These are phyloP conservation scores for Acanthosepion lycidas DNA, from an alignment of 2,888 invertebrate species.

Conservation along the genomic window DNA sequence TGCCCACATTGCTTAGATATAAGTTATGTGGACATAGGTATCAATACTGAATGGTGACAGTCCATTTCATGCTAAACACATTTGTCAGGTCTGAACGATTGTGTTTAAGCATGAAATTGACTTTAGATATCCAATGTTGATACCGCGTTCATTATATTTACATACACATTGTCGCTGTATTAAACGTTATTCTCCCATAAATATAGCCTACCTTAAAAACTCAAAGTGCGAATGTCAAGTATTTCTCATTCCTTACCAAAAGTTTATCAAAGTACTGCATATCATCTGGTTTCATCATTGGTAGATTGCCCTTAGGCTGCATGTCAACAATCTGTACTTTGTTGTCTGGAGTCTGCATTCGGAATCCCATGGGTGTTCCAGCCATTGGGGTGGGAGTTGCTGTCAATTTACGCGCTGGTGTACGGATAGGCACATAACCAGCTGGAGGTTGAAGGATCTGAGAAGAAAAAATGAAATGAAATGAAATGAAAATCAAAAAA, in stretches of 20 bases:
- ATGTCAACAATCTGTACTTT: constrained; percentile 86
- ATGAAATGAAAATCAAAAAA: neutral
- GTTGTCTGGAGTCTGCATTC: constrained; percentile 75
- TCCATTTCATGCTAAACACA: no score
- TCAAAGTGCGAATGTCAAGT: no score
- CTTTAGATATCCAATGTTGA: no score
- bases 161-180: no score
- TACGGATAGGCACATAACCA: constrained; percentile 95
- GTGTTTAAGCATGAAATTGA: no score
- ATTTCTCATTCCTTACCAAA: constrained; percentile 77
- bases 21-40: no score
- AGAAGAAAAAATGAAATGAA: constrained; percentile 46
- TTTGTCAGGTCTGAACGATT: no score
- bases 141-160: no score
- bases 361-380: constrained; percentile 74
- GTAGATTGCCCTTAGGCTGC: constrained; percentile 96
- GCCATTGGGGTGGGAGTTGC: constrained; percentile 97
- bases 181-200: no score
- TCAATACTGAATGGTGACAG: no score
- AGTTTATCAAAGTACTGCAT: constrained; percentile 99
- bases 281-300: constrained; percentile 99
- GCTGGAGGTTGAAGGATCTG: constrained; percentile 89
- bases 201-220: no score
- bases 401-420: constrained; percentile 96
- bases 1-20: no score